Evolutionary conservation across 30 jellyfish, hydroid and myxozoan species (phyloP).

Genomic region (Aurelia coerulea): DNA sequence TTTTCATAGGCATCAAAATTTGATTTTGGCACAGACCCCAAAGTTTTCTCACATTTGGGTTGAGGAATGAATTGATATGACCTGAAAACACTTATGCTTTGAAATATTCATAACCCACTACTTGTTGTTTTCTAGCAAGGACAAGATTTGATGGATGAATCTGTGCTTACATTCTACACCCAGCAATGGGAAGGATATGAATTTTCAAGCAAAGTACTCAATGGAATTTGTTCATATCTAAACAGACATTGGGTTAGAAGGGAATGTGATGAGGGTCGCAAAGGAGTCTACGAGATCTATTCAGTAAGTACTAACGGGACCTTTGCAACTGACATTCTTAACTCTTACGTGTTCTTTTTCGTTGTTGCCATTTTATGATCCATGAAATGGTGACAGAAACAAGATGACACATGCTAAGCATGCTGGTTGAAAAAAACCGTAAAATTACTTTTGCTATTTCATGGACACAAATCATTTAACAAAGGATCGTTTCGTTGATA

Average conservation of each 20-base stretch:
- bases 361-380: neutral
- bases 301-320: slow-evolving; percentile 60
- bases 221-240: slow-evolving; percentile 95
- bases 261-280: slow-evolving; percentile 99
- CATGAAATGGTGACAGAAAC: too few relatives aligned
- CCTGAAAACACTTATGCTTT: too few relatives aligned
- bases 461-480: too few relatives aligned
- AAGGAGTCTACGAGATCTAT: slow-evolving; percentile 90
- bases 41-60: neutral
- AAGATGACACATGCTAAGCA: too few relatives aligned
- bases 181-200: slow-evolving; percentile 99
- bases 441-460: too few relatives aligned
- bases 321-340: too few relatives aligned
- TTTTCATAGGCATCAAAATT: too few relatives aligned
- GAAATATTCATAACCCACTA: too few relatives aligned
- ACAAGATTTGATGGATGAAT: slow-evolving; percentile 96
- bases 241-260: slow-evolving; percentile 98
- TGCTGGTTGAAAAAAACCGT: too few relatives aligned
- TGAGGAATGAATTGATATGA: too few relatives aligned
- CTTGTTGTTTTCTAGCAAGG: slow-evolving; percentile 76
- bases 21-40: too few relatives aligned
- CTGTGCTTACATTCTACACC: slow-evolving; percentile 96
- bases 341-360: neutral
- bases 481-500: too few relatives aligned
- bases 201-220: slow-evolving; percentile 95